These are phyloP conservation scores for Panagrolaimus sp. DNA, from an alignment of 1,140 invertebrate species.

Conservation along the genomic window DNA sequence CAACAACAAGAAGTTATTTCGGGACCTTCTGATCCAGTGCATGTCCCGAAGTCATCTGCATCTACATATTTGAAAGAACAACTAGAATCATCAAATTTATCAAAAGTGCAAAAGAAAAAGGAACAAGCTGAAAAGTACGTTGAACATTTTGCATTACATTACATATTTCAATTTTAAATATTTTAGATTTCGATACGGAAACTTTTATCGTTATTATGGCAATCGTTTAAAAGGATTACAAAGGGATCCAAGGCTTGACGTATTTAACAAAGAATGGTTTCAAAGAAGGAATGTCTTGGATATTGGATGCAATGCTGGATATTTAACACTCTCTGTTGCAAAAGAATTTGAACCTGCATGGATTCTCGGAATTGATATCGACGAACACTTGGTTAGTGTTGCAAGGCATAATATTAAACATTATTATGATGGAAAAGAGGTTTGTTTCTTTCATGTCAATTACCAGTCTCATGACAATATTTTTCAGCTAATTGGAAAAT, in stretches of 20 bases:
- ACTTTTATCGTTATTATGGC: conserved; percentile 53
- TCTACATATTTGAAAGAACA: too few relatives aligned
- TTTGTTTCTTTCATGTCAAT: conserved; percentile 37
- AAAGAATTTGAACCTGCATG: conserved; percentile 75
- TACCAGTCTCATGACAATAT: conserved; percentile 11
- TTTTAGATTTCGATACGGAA: conserved; percentile 52
- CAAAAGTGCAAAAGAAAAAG: too few relatives aligned
- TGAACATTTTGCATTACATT: too few relatives aligned
- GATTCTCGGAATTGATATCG: conserved; percentile 90
- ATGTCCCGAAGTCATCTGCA: too few relatives aligned
- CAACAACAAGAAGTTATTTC: too few relatives aligned
- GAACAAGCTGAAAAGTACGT: too few relatives aligned
- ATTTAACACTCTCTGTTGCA: conserved; percentile 77
- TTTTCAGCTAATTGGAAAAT: conserved; percentile 59
- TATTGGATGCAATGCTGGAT: conserved; percentile 94
- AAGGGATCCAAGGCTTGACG: conserved; percentile 72
- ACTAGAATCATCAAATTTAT: too few relatives aligned
- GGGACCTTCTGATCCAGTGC: too few relatives aligned
- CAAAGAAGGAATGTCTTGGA: conserved; percentile 84
- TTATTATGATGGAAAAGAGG: conserved; percentile 66
- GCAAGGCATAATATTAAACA: conserved; percentile 76
- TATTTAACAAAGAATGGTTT: conserved; percentile 79
- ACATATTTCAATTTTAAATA: too few relatives aligned
- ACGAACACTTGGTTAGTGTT: conserved; percentile 75
- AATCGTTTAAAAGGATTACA: conserved; percentile 33